Base-by-base conservation (phyloP, 1,140 invertebrate species). In the Mercenaria mercenaria region DNA sequence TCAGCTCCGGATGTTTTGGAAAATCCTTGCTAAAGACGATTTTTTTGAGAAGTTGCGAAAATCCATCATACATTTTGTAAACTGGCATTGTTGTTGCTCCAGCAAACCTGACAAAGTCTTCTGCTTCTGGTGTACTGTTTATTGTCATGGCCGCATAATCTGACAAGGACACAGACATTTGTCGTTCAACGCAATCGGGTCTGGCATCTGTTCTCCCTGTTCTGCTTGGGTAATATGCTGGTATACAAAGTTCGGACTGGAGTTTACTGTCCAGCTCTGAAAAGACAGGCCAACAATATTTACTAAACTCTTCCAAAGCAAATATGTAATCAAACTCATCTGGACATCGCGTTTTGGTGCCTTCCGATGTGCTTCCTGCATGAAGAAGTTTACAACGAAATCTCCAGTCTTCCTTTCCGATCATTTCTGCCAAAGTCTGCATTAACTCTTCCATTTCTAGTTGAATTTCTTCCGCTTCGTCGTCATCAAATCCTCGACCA, bases 311-410 rank as follows among this genome's bases (percentile, higher is more conserved):
- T 64, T 64, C 59, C 10, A 64, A 29, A 10, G 26, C 59, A 29
- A 64, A 64, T 26, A 64, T 64, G 26, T 29, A 64, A 29, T 64
- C 59, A 64, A 64, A 64, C 59, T 64, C 59, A 64, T 64, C 59
- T 29, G 59, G 59, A 8, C 26, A n/a, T 29, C 59, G 59, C 26
- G 59, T 64, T 64, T 64, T 64, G 6, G 59, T 64, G 11, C 59
- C 59, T 29, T 64, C 59, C 10, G 59, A 64, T 29, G 26, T 64
- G 29, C 59, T 64, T 15, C 59, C 59, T 8, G 59, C 59, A 29
- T 64, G 59, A 64, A 64, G 20, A 3, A 64, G n/a, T 15, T 26
- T 29, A 29, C 59, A 64, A 8, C 26, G 59, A 64, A 64, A 26
- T 64, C 59, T 64, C 59, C 59, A 64, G 59, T 64, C 59, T 8